A percentile compares a stretch with the other conserved stretches of the same genome.
phyloP scores from a whole-genome alignment of 1,140 invertebrate species.

The Zeugodacus cucurbitae region DNA sequence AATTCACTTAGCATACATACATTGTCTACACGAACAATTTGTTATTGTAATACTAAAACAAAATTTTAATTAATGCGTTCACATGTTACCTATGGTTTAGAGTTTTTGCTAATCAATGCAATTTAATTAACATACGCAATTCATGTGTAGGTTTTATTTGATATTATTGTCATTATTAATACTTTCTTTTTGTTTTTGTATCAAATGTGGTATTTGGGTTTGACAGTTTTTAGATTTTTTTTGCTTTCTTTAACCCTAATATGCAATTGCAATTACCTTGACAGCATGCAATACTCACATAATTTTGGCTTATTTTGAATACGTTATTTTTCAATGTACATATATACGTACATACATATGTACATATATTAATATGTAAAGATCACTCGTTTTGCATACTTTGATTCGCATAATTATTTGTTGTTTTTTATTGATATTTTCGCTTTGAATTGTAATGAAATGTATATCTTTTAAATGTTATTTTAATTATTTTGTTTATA shows the following conservation, averaged over 20 bases:
- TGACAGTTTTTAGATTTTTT: neutral
- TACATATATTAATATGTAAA: neutral
- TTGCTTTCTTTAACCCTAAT: neutral
- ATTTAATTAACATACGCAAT: neutral
- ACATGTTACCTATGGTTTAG: neutral
- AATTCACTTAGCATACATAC: neutral
- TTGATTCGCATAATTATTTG: too few species aligned
- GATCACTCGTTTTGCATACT: too few species aligned
- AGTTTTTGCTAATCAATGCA: neutral
- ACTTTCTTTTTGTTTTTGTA: neutral
- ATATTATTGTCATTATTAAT: neutral
- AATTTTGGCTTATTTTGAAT: neutral
- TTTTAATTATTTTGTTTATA: too few species aligned
- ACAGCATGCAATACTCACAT: neutral
- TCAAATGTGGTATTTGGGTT: neutral
- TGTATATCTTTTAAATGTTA: too few species aligned
- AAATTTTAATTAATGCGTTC: neutral
- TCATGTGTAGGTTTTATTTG: neutral
- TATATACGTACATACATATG: neutral
- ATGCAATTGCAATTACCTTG: constrained; percentile 1
- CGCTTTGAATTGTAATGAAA: too few species aligned
- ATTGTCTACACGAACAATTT: neutral
- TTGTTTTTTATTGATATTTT: too few species aligned
- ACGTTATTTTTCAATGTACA: neutral
- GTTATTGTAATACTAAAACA: neutral